A percentile compares a stretch with the other conserved stretches of the same genome.
phyloP scores from a whole-genome alignment of 2,113 vertebrate genomes.

The Lophochroa leadbeateri region DNA sequence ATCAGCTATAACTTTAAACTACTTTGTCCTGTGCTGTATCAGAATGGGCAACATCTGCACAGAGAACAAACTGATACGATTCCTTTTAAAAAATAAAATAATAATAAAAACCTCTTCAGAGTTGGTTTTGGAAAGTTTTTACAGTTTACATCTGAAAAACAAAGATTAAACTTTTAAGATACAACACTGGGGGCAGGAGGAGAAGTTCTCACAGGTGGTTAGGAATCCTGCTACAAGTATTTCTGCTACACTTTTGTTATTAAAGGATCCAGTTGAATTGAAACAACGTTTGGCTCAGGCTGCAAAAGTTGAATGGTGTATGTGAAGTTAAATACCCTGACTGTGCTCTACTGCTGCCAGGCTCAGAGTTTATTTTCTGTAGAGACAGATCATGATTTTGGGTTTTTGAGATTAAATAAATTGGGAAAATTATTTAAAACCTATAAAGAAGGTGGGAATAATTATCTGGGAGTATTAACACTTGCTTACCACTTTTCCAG shows the following conservation, averaged over 20 bases:
- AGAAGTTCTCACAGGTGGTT: not conserved
- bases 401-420: not conserved
- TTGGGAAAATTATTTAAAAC: not conserved
- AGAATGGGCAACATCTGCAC: not conserved
- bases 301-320: not conserved
- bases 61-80: not conserved
- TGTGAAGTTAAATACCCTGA: not conserved
- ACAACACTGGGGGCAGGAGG: not conserved
- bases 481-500: constrained; percentile 73
- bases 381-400: not conserved
- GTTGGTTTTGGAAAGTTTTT: not conserved
- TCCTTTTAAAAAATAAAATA: not conserved
- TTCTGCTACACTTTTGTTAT: not conserved
- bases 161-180: not conserved
- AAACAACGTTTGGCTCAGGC: not conserved
- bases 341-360: not conserved
- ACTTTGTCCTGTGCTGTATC: not conserved
- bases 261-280: not conserved
- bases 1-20: not conserved
- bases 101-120: not conserved
- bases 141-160: not conserved
- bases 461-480: not conserved
- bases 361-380: not conserved
- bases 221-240: not conserved
- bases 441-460: not conserved